Percentiles rank a stretch among this genome's conserved stretches.
These are phyloP conservation scores for Micropterix aruncella DNA, from an alignment of 2,888 invertebrate genomes.

Conservation along the genomic window DNA sequence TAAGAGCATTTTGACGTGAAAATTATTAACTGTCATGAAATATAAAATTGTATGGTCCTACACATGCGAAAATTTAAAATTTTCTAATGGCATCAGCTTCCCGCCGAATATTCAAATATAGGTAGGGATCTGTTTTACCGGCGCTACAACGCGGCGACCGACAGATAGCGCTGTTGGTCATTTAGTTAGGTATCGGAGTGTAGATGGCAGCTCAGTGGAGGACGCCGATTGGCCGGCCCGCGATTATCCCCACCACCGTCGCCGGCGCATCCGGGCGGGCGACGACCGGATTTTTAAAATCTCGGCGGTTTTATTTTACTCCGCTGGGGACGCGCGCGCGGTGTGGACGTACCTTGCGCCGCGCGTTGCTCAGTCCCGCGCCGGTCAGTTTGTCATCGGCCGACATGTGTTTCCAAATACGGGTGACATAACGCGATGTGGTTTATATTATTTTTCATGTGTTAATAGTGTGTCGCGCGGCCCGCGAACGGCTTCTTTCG, in stretches of 20 bases:
- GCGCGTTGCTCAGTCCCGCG: slow-evolving; percentile 25
- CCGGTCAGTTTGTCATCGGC: slow-evolving; percentile 31
- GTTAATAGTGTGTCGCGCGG: not conserved
- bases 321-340: slow-evolving; percentile 28
- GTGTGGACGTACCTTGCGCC: slow-evolving; percentile 21
- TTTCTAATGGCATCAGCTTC: too few relatives aligned
- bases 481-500: slow-evolving; percentile 37
- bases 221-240: slow-evolving; percentile 23
- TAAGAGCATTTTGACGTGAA: too few relatives aligned
- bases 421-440: slow-evolving; percentile 2
- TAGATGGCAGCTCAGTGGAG: slow-evolving; percentile 13
- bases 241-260: slow-evolving; percentile 18
- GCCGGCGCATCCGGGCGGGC: slow-evolving; percentile 26
- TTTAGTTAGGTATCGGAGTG: too few relatives aligned
- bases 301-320: slow-evolving; percentile 44
- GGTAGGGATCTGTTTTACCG: too few relatives aligned
- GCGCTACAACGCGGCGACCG: too few relatives aligned
- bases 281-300: slow-evolving; percentile 38
- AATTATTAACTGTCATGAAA: too few relatives aligned
- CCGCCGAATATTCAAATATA: too few relatives aligned
- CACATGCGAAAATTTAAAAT: too few relatives aligned
- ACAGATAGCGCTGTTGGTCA: too few relatives aligned
- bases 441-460: not conserved
- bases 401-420: slow-evolving; percentile 27
- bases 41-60: too few relatives aligned